These are phyloP conservation scores for Drosophila mauritiana DNA, from an alignment of 1,140 invertebrate genomes.

Conservation along the genomic window DNA sequence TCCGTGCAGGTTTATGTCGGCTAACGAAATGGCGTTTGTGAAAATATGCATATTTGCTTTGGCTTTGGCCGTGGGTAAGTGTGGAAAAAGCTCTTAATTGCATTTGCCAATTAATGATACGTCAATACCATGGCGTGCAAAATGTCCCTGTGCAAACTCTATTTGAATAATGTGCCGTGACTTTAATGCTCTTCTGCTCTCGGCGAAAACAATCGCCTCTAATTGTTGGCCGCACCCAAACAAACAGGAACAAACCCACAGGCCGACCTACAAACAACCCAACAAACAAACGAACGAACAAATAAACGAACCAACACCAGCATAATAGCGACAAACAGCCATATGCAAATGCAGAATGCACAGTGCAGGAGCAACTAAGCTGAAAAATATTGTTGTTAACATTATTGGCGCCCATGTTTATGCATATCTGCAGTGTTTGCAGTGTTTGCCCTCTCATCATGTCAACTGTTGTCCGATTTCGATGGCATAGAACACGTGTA, in stretches of 20 bases:
- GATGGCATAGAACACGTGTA: constrained; percentile 45
- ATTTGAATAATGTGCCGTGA: constrained; percentile 53
- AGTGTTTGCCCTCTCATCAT: constrained; percentile 19
- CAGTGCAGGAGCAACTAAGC: constrained; percentile 19
- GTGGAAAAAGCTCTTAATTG: constrained; percentile 36
- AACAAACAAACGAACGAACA: constrained; percentile 21
- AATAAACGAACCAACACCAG: neutral
- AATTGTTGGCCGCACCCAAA: constrained; percentile 40
- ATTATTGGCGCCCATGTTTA: constrained; percentile 45
- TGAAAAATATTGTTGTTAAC: constrained; percentile 47
- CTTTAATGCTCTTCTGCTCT: constrained; percentile 34
- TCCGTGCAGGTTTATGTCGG: constrained; percentile 56
- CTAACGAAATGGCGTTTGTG: constrained; percentile 71
- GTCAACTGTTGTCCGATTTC: constrained; percentile 35
- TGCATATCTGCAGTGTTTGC: constrained; percentile 44
- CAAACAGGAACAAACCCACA: constrained; percentile 11
- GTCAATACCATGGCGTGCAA: constrained; percentile 12
- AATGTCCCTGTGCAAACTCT: constrained; percentile 13
- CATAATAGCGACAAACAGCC: constrained; percentile 8
- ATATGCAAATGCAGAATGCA: constrained; percentile 37
- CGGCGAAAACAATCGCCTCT: constrained; percentile 54
- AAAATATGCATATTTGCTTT: constrained; percentile 81
- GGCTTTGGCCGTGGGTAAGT: constrained; percentile 76
- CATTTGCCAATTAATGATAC: constrained; percentile 59
- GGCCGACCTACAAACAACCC: constrained; percentile 16